Percentiles rank a stretch among this genome's conserved stretches.
phyloP scores from a whole-genome alignment of 1,140 invertebrate genomes.

The Zophobas atratus region DNA sequence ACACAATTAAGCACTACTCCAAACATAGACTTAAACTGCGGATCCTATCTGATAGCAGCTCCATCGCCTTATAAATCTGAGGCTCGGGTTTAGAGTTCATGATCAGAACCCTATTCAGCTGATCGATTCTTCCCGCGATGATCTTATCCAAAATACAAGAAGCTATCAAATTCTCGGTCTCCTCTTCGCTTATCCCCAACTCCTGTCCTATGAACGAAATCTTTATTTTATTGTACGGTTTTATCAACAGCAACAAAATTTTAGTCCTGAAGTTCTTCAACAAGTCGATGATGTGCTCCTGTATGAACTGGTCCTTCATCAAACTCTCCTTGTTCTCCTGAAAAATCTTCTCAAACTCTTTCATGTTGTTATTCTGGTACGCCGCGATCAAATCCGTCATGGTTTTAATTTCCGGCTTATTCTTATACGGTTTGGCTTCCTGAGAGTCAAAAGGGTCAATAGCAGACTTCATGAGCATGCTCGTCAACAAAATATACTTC shows the following conservation, averaged over 20 bases:
- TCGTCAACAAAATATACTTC: constrained; percentile 99
- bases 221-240: constrained; percentile 97
- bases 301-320: constrained; percentile 99
- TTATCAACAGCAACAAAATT: constrained; percentile 96
- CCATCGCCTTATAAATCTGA: constrained; percentile 89
- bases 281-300: constrained; percentile 98
- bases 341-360: constrained; percentile 97
- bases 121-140: constrained; percentile 95
- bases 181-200: constrained; percentile 93
- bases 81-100: constrained; percentile 84
- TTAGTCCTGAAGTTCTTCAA: constrained; percentile 96
- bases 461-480: constrained; percentile 99
- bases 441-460: constrained; percentile 99
- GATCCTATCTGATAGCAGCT: constrained; percentile 66
- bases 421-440: constrained; percentile 99
- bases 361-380: constrained; percentile 99
- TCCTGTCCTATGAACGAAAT: constrained; percentile 98
- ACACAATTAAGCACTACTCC: not conserved
- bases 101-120: constrained; percentile 94
- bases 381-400: constrained; percentile 99
- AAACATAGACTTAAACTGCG: constrained; percentile 29
- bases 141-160: constrained; percentile 70
- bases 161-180: constrained; percentile 80
- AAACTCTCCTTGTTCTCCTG: constrained; percentile 95
- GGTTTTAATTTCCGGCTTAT: constrained; percentile 98